A percentile compares a stretch with the other conserved stretches of the same genome.
Evolutionary conservation across 2,113 vertebrate genomes (phyloP).

Genomic region (Neotragus pygmaeus): DNA sequence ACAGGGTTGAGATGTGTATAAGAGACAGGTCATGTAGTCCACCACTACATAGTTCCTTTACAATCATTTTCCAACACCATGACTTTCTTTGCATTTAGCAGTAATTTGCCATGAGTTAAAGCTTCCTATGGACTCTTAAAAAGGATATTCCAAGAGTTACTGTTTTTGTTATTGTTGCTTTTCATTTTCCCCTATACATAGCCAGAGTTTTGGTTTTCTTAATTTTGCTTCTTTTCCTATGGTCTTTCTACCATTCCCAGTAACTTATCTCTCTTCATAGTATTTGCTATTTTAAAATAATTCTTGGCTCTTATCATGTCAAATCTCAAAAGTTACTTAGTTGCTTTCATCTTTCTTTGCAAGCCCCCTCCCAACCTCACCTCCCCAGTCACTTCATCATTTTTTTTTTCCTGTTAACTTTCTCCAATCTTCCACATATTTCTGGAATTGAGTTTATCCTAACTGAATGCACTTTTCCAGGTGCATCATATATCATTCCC

Average conservation of each 20-base stretch:
- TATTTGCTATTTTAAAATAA: slow-evolving; percentile 47
- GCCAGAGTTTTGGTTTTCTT: not conserved
- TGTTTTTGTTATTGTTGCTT: not conserved
- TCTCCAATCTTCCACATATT: slow-evolving; percentile 60
- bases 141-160: not conserved
- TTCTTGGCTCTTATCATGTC: slow-evolving; percentile 44
- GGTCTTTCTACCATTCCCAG: not conserved
- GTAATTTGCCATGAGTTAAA: slow-evolving; percentile 37
- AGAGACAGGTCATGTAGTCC: too few species aligned
- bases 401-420: slow-evolving; percentile 53
- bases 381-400: slow-evolving; percentile 61
- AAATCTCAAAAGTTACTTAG: slow-evolving; percentile 48
- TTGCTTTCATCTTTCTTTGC: slow-evolving; percentile 60
- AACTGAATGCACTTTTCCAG: slow-evolving; percentile 61
- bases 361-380: not conserved
- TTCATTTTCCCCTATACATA: not conserved
- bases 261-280: slow-evolving; percentile 9
- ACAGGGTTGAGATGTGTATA: too few species aligned
- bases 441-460: slow-evolving; percentile 65
- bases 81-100: not conserved
- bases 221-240: slow-evolving; percentile 4
- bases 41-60: not conserved
- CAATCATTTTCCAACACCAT: not conserved
- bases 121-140: not conserved
- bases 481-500: slow-evolving; percentile 61